These are phyloP conservation scores for Drosophila carrolli DNA, from an alignment of 1,140 invertebrate species.

Conservation along the genomic window DNA sequence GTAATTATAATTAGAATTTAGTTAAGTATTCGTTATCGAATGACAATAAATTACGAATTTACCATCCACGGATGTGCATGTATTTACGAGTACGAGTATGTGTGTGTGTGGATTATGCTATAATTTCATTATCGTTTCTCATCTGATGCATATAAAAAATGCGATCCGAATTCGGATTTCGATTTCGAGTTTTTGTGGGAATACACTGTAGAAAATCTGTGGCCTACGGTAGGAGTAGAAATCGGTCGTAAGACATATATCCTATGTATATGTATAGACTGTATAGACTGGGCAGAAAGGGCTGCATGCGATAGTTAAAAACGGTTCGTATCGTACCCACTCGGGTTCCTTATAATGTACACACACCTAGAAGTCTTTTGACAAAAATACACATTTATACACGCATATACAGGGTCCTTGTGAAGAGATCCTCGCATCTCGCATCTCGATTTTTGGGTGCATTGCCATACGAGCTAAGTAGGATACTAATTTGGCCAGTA, in stretches of 20 bases:
- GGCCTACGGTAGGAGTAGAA: slow-evolving; percentile 49
- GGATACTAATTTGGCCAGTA: slow-evolving; percentile 77
- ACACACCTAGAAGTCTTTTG: slow-evolving; percentile 76
- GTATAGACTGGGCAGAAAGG: slow-evolving; percentile 48
- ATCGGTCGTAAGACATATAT: slow-evolving; percentile 64
- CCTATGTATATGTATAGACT: slow-evolving; percentile 20
- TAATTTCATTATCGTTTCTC: slow-evolving; percentile 37
- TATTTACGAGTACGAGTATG: slow-evolving; percentile 2
- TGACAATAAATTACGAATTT: slow-evolving; percentile 71
- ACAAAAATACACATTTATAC: slow-evolving; percentile 77
- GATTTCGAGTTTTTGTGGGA: slow-evolving; percentile 16
- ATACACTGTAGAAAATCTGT: slow-evolving; percentile 68
- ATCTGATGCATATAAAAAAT: slow-evolving; percentile 50
- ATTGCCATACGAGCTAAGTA: slow-evolving; percentile 59
- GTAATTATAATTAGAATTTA: slow-evolving; percentile 56
- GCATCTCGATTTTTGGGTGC: slow-evolving; percentile 20
- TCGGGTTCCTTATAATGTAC: slow-evolving; percentile 58
- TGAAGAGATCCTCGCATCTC: slow-evolving; percentile 40
- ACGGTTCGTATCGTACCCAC: slow-evolving; percentile 20
- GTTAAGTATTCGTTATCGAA: slow-evolving; percentile 62
- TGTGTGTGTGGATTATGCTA: slow-evolving; percentile 22
- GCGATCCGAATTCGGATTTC: slow-evolving; percentile 18
- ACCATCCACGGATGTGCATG: slow-evolving; percentile 10
- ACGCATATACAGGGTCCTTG: slow-evolving; percentile 66
- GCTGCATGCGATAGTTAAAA: slow-evolving; percentile 55